phyloP scores from a whole-genome alignment of 1,140 invertebrate genomes.

The Brachionus asplanchnoidis region DNA sequence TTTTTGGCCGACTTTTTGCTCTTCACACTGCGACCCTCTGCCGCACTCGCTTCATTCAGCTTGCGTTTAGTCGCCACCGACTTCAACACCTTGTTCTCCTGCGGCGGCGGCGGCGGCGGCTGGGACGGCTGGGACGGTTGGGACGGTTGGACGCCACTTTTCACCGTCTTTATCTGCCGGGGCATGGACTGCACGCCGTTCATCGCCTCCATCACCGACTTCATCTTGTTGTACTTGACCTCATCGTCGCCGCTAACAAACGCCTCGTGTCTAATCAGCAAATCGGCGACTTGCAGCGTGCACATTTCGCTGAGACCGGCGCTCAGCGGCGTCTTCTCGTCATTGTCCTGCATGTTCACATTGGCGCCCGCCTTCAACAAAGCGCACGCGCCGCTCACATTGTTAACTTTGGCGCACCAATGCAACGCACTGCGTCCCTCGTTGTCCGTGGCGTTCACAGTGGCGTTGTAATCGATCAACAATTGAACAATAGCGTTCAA shows the following conservation, averaged over 20 bases:
- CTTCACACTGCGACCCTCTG: background rate
- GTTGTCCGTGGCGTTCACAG: conserved; percentile 36
- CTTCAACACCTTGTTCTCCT: background rate
- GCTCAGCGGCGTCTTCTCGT: background rate
- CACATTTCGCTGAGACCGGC: background rate
- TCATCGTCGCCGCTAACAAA: conserved; percentile 35
- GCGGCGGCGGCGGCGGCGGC: background rate
- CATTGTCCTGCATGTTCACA: conserved; percentile 41
- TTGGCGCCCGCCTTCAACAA: conserved; percentile 29
- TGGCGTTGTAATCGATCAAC: conserved; percentile 14
- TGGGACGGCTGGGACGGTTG: no score
- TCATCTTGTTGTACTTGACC: conserved; percentile 36
- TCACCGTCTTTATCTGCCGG: background rate
- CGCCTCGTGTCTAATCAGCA: conserved; percentile 24
- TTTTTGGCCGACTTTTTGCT: background rate
- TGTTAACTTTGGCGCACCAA: conserved; percentile 40
- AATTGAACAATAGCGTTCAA: background rate
- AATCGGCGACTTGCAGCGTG: conserved; percentile 20
- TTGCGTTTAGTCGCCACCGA: background rate
- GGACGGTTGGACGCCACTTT: background rate
- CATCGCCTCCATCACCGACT: background rate
- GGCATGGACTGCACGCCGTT: background rate
- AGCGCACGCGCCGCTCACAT: background rate
- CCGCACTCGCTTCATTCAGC: background rate
- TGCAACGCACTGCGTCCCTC: conserved; percentile 27